These are phyloP conservation scores for Thera obeliscata DNA, from an alignment of 2,888 invertebrate species.

Conservation along the genomic window DNA sequence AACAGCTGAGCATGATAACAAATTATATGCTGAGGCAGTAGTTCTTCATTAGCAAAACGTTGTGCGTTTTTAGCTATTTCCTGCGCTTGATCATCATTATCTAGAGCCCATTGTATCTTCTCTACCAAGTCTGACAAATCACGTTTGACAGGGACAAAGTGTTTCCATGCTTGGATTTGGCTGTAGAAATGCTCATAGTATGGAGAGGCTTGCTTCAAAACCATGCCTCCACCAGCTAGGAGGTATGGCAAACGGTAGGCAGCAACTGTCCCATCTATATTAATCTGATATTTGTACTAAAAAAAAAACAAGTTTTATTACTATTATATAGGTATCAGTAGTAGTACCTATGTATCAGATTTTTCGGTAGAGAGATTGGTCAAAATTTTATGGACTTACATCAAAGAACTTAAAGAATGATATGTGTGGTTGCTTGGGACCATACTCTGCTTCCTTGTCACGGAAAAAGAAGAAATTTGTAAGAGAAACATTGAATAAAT, in stretches of 20 bases:
- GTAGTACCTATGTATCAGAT: too few species aligned
- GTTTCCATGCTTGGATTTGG: conserved; percentile 88
- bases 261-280: conserved; percentile 98
- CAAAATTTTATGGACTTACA: conserved; percentile 83
- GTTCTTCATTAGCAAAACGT: conserved; percentile 89
- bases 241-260: conserved; percentile 97
- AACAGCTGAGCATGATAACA: conserved; percentile 91
- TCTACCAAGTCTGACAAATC: conserved; percentile 93
- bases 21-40: conserved; percentile 93
- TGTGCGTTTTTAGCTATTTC: conserved; percentile 88
- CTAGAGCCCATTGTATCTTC: conserved; percentile 90
- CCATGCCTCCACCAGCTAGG: conserved; percentile 93
- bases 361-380: not conserved
- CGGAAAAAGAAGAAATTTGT: conserved; percentile 98
- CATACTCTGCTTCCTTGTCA: conserved; percentile 92
- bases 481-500: conserved; percentile 94
- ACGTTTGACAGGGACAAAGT: conserved; percentile 92
- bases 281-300: conserved; percentile 97
- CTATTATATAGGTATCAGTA: too few species aligned
- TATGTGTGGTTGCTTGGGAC: conserved; percentile 92
- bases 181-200: conserved; percentile 98
- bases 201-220: conserved; percentile 96
- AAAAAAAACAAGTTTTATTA: conserved; percentile 51
- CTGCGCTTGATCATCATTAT: conserved; percentile 88
- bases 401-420: conserved; percentile 97